Conservation (phyloP, 2,113 vertebrate species). For the Epinephelus moara region DNA sequence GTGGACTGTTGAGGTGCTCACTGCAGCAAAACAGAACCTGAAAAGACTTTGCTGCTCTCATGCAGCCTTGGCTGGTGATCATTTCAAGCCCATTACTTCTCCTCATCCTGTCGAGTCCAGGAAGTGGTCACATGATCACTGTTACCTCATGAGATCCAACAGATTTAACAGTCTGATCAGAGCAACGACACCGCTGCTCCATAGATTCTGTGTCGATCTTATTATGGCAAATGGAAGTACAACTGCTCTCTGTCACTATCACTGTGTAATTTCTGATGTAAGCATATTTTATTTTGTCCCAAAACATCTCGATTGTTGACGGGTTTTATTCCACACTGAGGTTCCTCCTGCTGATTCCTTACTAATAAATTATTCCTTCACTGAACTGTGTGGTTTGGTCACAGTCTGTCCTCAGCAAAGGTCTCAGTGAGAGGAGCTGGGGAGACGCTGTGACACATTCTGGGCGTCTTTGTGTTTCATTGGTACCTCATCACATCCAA, state of each 20-base stretch:
- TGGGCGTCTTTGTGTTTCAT: neutral
- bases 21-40: neutral
- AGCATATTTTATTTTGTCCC: neutral
- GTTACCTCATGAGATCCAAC: neutral
- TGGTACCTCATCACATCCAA: neutral
- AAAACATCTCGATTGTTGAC: neutral
- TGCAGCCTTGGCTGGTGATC: neutral
- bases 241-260: neutral
- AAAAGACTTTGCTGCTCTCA: neutral
- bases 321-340: neutral
- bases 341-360: neutral
- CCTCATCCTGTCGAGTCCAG: neutral
- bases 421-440: neutral
- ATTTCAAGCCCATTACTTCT: neutral
- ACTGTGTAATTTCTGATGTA: neutral
- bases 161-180: neutral
- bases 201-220: neutral
- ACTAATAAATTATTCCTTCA: neutral
- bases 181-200: neutral
- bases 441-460: neutral
- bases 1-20: neutral
- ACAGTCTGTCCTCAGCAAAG: neutral
- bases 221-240: neutral
- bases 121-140: neutral
- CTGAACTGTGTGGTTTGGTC: neutral